Base-by-base conservation (phyloP, 1,140 invertebrate genomes). In the Eumeta japonica region DNA sequence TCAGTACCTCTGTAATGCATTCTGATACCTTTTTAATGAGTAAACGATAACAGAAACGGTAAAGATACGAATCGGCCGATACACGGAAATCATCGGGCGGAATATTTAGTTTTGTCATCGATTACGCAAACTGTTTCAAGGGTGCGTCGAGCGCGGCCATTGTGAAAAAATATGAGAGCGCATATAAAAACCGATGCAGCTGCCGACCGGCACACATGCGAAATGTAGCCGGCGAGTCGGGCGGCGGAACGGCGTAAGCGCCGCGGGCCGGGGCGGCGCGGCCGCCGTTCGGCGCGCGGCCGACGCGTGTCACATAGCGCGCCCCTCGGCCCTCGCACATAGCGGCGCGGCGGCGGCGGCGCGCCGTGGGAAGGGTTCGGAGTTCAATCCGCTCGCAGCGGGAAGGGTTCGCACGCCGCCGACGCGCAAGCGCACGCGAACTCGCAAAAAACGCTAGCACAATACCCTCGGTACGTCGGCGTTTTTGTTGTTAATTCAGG, bases 101-200 rank as follows among this genome's bases (percentile, higher is more conserved):
- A 74, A 71, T 74, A 66, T 74, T 74, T 74, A 74, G 70, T 74
- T 74, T 74, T 74, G 65, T 72, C 70, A 74, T 74, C 67, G 70
- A 74, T 74, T 74, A 71, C 70, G 66, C 70, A 74, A 74, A 74
- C 70, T 72, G 67, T 74, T 74, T 74, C 70, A 74, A 74, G 70
- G 70, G 70, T 74, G 66, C 67, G 62, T 52, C 57, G 55, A 44
- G 50, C 43, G 54, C 43, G 49, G 52, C 50, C 55, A 66, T 67
- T 71, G 62, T 68, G 63, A 74, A 74, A 73, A 73, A 74, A 67
- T 67, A 58, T 58, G 57, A 62, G 65, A 68, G 62, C 52, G 50
- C 58, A 62, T 62, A 71, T 65, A 74, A 74, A 74, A 74, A 74
- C 64, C 45, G 37, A 60, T 63, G 70, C 70, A 74, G 70, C 70